Evolutionary conservation across 1,140 invertebrate species (phyloP), one percentile per base, ranked within the genome.

Genomic region (Plutomurus gul): DNA sequence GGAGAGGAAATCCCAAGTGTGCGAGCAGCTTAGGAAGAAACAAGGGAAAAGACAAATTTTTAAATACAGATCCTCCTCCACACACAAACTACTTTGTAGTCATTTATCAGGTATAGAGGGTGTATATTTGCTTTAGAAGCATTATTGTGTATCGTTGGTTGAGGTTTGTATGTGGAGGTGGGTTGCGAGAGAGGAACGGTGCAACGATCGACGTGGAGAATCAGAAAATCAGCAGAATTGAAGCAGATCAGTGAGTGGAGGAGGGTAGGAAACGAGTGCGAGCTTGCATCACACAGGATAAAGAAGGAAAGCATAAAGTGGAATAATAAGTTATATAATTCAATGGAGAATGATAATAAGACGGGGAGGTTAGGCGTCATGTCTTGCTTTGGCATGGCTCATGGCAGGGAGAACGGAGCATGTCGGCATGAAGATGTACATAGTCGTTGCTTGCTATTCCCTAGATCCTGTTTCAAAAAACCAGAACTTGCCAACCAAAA

Each of bases 401-500:
- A 65, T 65, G 56, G 56, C 56, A 65, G 27, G n/a, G 56, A 36
- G 56, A 36, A 30, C 56, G 36, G 56, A 65, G 56, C 56, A 65
- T 65, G 56, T 65, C 56, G 56, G 56, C 56, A 65, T 65, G 56
- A 65, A 65, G 36, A 6, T 27, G 56, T 65, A n/a, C 11, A n/a
- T 43, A 43, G 11, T 43, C 39, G 27, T 33, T 65, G 56, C 56
- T 65, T 65, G 56, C 56, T 30, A 65, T 65, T 65, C 70, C 39
- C 70, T 40, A 43, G 70, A 72, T 72, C 70, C 70, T 72, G 70
- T 72, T 72, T 46, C 70, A 43, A 72, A 43, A 56, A 40, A 43
- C 36, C 39, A 72, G 70, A 72, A 72, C 37, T 72, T 22, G 36
- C 70, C 37, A 72, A 72, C 6, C 36, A 72, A 72, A n/a, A 72